Evolutionary conservation across 2,797 vertebrate species (phyloP).

Genomic region (Ataeniobius toweri): DNA sequence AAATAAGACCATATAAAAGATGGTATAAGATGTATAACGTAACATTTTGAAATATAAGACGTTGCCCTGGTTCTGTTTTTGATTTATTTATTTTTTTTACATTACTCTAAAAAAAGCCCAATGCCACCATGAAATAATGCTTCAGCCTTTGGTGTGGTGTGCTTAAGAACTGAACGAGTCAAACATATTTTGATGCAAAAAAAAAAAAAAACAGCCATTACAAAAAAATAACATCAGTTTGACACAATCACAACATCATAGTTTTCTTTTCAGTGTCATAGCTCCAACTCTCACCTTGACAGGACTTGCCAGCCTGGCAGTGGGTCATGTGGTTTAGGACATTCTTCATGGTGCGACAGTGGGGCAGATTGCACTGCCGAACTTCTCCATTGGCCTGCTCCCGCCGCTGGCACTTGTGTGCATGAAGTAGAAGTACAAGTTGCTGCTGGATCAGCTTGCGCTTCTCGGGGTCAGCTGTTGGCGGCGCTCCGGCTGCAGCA

Average conservation of each 20-base stretch:
- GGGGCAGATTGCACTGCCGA: conserved; percentile 93
- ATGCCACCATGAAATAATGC: no score
- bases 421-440: conserved; percentile 93
- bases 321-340: conserved; percentile 99
- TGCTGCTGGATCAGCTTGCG: conserved; percentile 98
- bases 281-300: conserved; percentile 88
- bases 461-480: conserved; percentile 96
- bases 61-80: no score
- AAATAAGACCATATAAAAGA: no score
- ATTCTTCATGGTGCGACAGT: conserved; percentile 99
- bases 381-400: conserved; percentile 97
- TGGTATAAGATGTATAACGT: no score
- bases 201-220: not conserved
- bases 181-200: not conserved
- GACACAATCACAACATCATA: not conserved
- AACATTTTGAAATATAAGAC: no score
- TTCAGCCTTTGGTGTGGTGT: not conserved
- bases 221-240: no score
- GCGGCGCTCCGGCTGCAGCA: conserved; percentile 89
- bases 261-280: not conserved
- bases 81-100: no score
- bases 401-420: conserved; percentile 96
- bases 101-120: no score
- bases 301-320: conserved; percentile 98
- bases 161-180: not conserved